Evolutionary conservation across 2,888 invertebrate genomes (phyloP).

Genomic region (Thumatha senex): DNA sequence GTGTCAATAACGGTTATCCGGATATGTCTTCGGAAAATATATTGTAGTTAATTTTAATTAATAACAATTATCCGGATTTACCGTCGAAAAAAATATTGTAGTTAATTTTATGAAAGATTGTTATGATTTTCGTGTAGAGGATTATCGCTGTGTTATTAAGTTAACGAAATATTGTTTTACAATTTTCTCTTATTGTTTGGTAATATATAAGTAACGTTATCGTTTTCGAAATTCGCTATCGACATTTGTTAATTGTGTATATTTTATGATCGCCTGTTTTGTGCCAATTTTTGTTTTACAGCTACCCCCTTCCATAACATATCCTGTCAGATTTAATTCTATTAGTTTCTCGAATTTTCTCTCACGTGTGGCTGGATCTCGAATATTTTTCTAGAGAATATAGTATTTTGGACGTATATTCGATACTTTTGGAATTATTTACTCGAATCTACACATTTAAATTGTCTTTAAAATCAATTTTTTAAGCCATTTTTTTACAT

Average conservation of each 20-base stretch:
- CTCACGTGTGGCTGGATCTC: conserved; percentile 11
- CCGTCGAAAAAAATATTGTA: background rate
- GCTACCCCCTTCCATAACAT: background rate
- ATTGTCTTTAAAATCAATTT: conserved; percentile 5
- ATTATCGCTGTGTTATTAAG: conserved; percentile 13
- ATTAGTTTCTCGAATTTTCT: conserved; percentile 4
- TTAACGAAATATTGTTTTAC: conserved; percentile 7
- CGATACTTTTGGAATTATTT: conserved; percentile 10
- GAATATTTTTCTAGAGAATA: conserved; percentile 16
- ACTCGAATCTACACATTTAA: conserved; percentile 10
- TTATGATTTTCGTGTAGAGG: background rate
- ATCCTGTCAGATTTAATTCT: conserved; percentile 4
- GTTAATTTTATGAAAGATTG: conserved; percentile 1
- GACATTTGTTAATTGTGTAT: conserved; percentile 9
- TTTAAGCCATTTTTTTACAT: background rate
- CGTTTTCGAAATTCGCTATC: background rate
- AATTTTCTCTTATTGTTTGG: conserved; percentile 2
- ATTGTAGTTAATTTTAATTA: background rate
- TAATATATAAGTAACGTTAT: conserved; percentile 3
- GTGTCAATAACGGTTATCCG: background rate
- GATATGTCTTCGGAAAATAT: background rate
- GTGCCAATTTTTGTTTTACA: background rate
- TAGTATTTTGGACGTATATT: conserved; percentile 10
- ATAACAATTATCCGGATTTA: conserved; percentile 1
- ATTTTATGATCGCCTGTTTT: conserved; percentile 6